These are phyloP conservation scores for Synanceia verrucosa DNA, from an alignment of 2,797 vertebrate genomes.

Conservation along the genomic window DNA sequence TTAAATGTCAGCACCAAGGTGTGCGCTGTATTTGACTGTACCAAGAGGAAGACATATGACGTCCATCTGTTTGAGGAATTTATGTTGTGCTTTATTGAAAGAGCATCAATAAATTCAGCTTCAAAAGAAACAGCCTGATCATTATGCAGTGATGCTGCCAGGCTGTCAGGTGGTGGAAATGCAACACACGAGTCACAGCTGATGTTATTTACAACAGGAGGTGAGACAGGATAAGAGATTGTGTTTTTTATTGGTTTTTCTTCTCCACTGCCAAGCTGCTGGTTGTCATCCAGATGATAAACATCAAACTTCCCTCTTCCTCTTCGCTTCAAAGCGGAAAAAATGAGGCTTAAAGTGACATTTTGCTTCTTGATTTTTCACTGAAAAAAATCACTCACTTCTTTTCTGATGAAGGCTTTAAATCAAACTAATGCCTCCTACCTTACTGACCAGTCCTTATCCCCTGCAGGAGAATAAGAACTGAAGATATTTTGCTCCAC, in stretches of 20 bases:
- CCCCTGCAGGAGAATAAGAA: neutral
- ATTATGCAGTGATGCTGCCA: neutral
- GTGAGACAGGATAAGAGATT: neutral
- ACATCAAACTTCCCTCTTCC: neutral
- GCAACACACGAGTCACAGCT: neutral
- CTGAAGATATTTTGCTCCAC: neutral
- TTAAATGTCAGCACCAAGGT: neutral
- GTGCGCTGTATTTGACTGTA: neutral
- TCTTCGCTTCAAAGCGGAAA: neutral
- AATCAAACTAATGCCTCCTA: neutral
- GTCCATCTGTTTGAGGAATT: neutral
- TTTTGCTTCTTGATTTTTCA: neutral
- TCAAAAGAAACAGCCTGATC: neutral
- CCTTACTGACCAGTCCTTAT: neutral
- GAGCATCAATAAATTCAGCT: conserved; percentile 20
- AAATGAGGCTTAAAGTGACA: neutral
- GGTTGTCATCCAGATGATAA: neutral
- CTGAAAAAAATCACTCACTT: neutral
- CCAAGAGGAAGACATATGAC: neutral
- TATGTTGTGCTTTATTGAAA: conserved; percentile 18
- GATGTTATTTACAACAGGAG: neutral
- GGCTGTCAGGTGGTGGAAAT: neutral
- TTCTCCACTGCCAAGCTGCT: neutral
- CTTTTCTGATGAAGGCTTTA: neutral
- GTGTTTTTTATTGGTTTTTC: neutral